Evolutionary conservation across 2,113 vertebrate species (phyloP).

Genomic region (Scalopus aquaticus): DNA sequence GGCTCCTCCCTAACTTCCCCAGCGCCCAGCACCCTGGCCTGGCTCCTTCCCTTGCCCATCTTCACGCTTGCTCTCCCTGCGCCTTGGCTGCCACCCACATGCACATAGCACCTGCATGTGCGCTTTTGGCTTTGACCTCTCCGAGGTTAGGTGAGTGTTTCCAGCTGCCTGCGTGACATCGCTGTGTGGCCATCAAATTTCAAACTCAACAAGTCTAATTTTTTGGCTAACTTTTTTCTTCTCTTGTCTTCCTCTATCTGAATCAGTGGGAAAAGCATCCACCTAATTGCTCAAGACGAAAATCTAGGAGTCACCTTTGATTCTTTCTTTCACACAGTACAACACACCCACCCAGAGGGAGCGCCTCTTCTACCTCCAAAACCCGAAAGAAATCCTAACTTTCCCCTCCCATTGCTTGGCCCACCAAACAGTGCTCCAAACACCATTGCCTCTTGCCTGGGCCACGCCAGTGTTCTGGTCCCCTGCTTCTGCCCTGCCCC

Average conservation of each 20-base stretch:
- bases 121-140: neutral
- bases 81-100: neutral
- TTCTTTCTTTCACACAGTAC: neutral
- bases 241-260: neutral
- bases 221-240: neutral
- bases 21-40: accelerated
- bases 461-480: too few species aligned
- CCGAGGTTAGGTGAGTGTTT: neutral
- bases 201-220: neutral
- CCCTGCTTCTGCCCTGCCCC: neutral
- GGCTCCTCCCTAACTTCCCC: neutral
- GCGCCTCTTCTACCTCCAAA: neutral
- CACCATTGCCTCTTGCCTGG: neutral
- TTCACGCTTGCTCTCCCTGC: neutral
- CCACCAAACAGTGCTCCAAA: too few species aligned
- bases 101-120: neutral
- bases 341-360: neutral
- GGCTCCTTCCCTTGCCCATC: neutral
- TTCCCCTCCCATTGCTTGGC: neutral
- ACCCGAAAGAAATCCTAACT: neutral
- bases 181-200: neutral
- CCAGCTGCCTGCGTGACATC: neutral
- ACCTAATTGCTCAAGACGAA: neutral
- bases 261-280: neutral
- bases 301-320: neutral